Percentiles rank a stretch among this genome's conserved stretches.
Evolutionary conservation across 1,140 invertebrate species (phyloP).

Genomic region (Cotesia glomerata): DNA sequence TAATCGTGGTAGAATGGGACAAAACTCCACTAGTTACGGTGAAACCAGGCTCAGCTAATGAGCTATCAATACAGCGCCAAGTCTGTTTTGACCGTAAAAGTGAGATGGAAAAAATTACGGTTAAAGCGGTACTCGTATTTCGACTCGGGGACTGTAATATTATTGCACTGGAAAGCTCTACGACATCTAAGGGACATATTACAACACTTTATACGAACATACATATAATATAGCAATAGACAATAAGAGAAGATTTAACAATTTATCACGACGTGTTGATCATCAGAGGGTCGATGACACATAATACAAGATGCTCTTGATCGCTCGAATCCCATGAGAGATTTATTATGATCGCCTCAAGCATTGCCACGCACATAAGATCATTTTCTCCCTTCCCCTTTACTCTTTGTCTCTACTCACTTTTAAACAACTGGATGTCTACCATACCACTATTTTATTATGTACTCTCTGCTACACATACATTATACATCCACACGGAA

Average conservation of each 20-base stretch:
- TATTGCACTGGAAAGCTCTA: no score
- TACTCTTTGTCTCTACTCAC: not conserved
- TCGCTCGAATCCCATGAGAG: constrained; percentile 18
- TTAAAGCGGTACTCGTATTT: no score
- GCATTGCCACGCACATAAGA: constrained; percentile 26
- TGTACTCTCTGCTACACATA: no score
- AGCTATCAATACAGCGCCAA: no score
- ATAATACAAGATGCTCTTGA: constrained; percentile 17
- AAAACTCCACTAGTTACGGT: no score
- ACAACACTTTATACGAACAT: no score
- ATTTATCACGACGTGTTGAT: not conserved
- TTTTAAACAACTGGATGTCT: constrained; percentile 18
- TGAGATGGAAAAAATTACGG: no score
- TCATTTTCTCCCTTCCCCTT: not conserved
- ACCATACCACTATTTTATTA: not conserved
- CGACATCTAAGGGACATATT: no score
- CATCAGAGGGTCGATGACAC: constrained; percentile 18
- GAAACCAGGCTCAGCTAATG: no score
- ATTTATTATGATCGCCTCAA: constrained; percentile 22
- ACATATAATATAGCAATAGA: not conserved
- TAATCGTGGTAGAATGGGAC: no score
- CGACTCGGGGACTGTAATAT: not conserved
- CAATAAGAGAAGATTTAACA: not conserved
- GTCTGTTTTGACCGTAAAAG: no score
- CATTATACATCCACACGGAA: no score